Base-by-base conservation (phyloP, 2,797 vertebrate species). In the Melanotaenia nigrans region DNA sequence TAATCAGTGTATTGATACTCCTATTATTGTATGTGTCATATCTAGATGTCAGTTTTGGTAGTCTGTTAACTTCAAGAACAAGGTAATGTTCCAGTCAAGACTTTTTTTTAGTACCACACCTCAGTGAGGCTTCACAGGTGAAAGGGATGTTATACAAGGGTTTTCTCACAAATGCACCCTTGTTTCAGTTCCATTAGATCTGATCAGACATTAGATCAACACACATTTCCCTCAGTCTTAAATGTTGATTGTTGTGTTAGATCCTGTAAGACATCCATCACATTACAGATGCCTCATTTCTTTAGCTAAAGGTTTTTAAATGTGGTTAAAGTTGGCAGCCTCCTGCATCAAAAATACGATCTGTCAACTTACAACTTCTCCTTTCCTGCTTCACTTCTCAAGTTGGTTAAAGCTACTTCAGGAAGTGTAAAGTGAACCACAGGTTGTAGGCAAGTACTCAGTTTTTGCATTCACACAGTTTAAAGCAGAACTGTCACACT, bases 361-460 rank as follows among this genome's bases (percentile, higher is more conserved):
- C 5, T 0, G n/a, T 65, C 42, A n/a, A 25, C 18, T 51, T 22
- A 58, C 16, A 71, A 81, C 87, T 88, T 88, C 86, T 76, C 28
- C 54, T 49, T 85, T 81, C 28, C 45, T 36, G 28, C 20, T 74
- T 69, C 32, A 73, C 12, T 58, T 80, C 59, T 79, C 55, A 65
- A 56, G 68, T 81, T 54, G n/a, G 33, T 20, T 65, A 33, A 7
- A 33, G 55, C 45, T 20, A 3, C 53, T 61, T 62, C 58, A 83
- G 74, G 86, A 88, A 85, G 77, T 73, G 73, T 30, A 45, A 72
- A 65, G 35, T 35, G 18, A 56, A 32, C 64, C n/a, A 20, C 76
- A 68, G 16, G 65, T 74, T 74, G 18, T 33, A 5, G 51, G 18
- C 22, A 68, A 71, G 14, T 60, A 9, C 32, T 22, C 5, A 7